These are phyloP conservation scores for Ericerus pela DNA, from an alignment of 1,140 invertebrate genomes.

Conservation along the genomic window DNA sequence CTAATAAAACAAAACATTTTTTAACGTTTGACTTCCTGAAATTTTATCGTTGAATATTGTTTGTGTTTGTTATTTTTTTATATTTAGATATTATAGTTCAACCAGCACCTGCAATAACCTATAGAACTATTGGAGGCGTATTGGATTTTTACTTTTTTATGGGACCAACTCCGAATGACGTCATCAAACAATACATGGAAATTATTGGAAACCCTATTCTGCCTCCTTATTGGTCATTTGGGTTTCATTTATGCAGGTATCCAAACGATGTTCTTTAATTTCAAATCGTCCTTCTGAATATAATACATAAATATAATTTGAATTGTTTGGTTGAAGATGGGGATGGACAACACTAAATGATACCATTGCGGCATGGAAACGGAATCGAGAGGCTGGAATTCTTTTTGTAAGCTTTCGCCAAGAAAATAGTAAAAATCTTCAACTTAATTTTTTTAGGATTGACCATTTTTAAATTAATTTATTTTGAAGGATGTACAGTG, in stretches of 20 bases:
- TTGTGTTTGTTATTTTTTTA: background rate
- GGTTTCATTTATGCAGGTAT: conserved; percentile 68
- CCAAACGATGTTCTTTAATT: no score
- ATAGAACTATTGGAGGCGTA: conserved; percentile 55
- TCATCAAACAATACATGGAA: conserved; percentile 55
- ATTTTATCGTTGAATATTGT: no score
- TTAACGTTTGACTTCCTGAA: background rate
- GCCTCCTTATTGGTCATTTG: conserved; percentile 78
- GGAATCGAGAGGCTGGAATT: conserved; percentile 1
- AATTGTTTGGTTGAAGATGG: background rate
- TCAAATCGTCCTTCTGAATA: no score
- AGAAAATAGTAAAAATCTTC: background rate
- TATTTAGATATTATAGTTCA: conserved; percentile 13
- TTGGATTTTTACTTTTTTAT: conserved; percentile 58
- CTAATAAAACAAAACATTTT: no score
- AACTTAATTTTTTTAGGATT: no score
- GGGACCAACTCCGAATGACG: conserved; percentile 52
- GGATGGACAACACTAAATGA: background rate
- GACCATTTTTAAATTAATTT: background rate
- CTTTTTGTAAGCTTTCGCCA: background rate
- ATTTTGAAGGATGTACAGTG: conserved; percentile 15
- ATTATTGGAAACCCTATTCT: conserved; percentile 60
- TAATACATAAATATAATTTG: no score
- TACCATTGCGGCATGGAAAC: background rate
- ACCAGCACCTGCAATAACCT: conserved; percentile 51